A percentile compares a stretch with the other conserved stretches of the same genome.
Conservation (phyloP, 2,888 invertebrate genomes). For the Eupsilia transversa region DNA sequence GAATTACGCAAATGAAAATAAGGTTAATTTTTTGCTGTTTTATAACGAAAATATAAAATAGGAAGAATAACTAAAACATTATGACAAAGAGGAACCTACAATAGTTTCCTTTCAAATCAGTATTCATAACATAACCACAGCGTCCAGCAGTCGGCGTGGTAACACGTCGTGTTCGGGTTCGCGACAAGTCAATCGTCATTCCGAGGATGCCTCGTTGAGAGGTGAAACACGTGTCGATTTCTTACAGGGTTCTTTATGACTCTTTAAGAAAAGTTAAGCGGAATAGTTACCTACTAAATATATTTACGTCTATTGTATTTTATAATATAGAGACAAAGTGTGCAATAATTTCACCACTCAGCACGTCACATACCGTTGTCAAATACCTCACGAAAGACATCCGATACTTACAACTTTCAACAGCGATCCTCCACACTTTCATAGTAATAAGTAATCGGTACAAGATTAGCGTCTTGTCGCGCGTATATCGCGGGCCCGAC, state of each 20-base stretch:
- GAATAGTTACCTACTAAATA: too few species aligned
- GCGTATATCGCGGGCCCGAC: slow-evolving; percentile 54
- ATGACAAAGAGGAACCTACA: background rate
- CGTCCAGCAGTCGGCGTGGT: too few species aligned
- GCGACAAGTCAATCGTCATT: too few species aligned
- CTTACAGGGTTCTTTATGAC: too few species aligned
- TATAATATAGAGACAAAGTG: background rate
- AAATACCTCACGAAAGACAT: slow-evolving; percentile 30
- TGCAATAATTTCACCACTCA: background rate
- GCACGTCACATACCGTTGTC: slow-evolving; percentile 9
- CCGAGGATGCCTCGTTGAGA: too few species aligned
- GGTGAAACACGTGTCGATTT: too few species aligned
- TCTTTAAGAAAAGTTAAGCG: too few species aligned
- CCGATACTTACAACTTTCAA: slow-evolving; percentile 50
- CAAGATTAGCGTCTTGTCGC: slow-evolving; percentile 63
- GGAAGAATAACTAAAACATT: background rate
- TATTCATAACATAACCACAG: background rate
- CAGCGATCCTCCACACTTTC: slow-evolving; percentile 50
- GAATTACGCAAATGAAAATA: background rate
- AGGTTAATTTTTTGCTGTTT: background rate
- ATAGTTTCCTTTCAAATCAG: background rate
- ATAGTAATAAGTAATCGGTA: slow-evolving; percentile 57
- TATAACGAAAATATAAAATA: background rate
- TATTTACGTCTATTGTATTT: too few species aligned
- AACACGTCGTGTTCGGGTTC: too few species aligned